These are phyloP conservation scores for Turritopsis dohrnii DNA, from an alignment of 30 jellyfish, hydroid and myxozoan genomes.

Conservation along the genomic window DNA sequence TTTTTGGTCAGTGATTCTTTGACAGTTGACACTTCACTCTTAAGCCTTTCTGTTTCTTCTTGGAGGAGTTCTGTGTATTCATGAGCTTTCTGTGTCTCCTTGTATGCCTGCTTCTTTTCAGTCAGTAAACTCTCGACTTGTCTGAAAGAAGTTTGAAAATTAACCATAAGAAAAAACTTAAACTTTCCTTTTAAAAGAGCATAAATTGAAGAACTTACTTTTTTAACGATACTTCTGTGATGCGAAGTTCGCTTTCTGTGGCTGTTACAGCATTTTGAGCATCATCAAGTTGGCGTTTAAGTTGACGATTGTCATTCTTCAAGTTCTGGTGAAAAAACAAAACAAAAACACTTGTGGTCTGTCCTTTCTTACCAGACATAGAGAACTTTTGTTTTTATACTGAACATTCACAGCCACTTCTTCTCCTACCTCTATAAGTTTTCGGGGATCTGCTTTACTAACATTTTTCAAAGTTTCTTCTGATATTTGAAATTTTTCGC, in stretches of 20 bases:
- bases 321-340: not conserved
- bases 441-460: not conserved
- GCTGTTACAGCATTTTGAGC: not conserved
- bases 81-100: constrained; percentile 48
- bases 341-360: too few species aligned
- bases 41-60: constrained; percentile 42
- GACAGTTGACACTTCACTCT: constrained; percentile 37
- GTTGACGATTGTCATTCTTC: not conserved
- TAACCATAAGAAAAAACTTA: not conserved
- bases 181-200: not conserved
- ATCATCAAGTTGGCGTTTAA: not conserved
- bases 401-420: too few species aligned
- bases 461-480: not conserved
- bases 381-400: too few species aligned
- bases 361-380: too few species aligned
- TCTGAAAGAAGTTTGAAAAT: constrained; percentile 26
- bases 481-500: not conserved
- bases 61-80: constrained; percentile 53
- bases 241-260: not conserved
- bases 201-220: not conserved
- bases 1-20: constrained; percentile 45
- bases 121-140: constrained; percentile 58
- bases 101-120: constrained; percentile 54
- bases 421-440: constrained; percentile 42
- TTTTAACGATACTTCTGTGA: not conserved